Conservation (phyloP, 1,140 invertebrate genomes). For the Caenorhabditis elegans region DNA sequence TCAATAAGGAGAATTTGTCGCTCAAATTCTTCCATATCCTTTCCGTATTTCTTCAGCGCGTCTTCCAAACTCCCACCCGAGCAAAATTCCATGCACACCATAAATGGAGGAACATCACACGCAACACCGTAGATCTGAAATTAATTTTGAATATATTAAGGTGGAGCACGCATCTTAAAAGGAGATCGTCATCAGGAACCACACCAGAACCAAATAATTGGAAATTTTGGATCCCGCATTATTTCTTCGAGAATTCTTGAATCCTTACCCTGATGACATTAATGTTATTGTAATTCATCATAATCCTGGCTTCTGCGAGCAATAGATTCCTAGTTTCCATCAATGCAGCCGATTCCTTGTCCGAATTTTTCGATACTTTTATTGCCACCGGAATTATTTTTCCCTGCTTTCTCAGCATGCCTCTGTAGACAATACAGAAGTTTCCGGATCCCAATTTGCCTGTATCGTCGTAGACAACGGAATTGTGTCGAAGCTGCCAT, state of each 20-base stretch:
- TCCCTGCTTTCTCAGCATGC: neutral
- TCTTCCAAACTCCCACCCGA: conserved; percentile 46
- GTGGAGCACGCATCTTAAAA: no score
- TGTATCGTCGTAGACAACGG: conserved; percentile 23
- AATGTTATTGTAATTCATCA: conserved; percentile 32
- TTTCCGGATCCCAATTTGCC: conserved; percentile 43
- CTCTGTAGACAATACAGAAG: conserved; percentile 44
- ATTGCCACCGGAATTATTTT: neutral
- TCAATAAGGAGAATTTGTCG: neutral
- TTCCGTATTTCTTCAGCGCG: conserved; percentile 45
- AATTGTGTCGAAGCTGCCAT: conserved; percentile 28
- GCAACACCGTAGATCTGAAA: conserved; percentile 50
- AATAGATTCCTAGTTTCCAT: conserved; percentile 29
- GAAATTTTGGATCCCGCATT: no score
- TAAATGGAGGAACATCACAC: conserved; percentile 41
- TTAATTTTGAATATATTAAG: no score
- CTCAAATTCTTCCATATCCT: conserved; percentile 41
- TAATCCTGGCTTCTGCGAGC: conserved; percentile 43
- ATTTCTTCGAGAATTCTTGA: no score
- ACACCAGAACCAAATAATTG: no score
- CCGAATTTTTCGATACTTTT: neutral
- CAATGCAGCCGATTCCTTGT: neutral
- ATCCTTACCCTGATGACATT: conserved; percentile 18
- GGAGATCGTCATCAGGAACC: no score
- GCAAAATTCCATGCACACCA: conserved; percentile 51